phyloP scores from a whole-genome alignment of 2,888 invertebrate species.

The Lithophane socia region DNA sequence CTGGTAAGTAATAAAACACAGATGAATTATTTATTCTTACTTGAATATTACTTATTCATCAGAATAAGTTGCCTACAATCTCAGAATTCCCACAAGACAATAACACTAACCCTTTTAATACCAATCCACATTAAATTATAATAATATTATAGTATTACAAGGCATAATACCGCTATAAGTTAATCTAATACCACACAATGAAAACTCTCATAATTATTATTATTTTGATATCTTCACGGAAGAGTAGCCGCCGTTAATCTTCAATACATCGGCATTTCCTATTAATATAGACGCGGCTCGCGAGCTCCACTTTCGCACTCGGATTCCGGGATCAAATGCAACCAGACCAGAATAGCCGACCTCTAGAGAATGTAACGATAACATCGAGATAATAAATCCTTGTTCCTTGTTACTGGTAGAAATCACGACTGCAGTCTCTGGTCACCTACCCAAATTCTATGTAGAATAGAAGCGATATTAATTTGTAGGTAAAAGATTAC shows the following conservation, averaged over 20 bases:
- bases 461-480: too few relatives aligned
- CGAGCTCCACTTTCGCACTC: slow-evolving; percentile 46
- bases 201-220: slow-evolving; percentile 4
- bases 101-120: not conserved
- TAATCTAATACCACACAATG: not conserved
- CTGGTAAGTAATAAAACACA: too few relatives aligned
- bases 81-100: not conserved
- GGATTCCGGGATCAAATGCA: slow-evolving; percentile 42
- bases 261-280: slow-evolving; percentile 25
- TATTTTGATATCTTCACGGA: slow-evolving; percentile 32
- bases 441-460: not conserved
- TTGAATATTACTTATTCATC: not conserved
- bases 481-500: too few relatives aligned
- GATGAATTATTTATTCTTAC: too few relatives aligned
- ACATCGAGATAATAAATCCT: not conserved
- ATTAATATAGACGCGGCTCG: slow-evolving; percentile 20
- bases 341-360: slow-evolving; percentile 37
- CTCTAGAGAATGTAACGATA: slow-evolving; percentile 5
- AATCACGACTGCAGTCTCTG: not conserved
- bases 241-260: slow-evolving; percentile 22
- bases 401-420: not conserved
- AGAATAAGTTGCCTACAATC: not conserved
- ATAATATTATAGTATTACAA: not conserved
- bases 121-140: not conserved
- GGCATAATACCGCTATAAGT: not conserved